Percentiles rank a stretch among this genome's conserved stretches.
Conservation (phyloP, 2,113 vertebrate species). For the Serinus canaria region DNA sequence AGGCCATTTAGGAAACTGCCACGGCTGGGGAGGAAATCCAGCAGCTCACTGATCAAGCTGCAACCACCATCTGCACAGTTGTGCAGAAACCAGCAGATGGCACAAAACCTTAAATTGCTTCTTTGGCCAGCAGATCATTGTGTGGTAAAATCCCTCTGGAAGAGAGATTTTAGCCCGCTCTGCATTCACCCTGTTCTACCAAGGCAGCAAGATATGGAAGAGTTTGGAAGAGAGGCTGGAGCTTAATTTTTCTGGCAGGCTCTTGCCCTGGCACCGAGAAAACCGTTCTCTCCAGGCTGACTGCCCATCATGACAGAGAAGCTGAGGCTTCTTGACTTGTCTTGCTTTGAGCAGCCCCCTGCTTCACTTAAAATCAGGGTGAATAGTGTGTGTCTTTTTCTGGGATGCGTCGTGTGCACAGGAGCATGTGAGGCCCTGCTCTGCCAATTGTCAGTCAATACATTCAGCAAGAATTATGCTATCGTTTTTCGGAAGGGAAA, state of each 20-base stretch:
- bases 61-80: not conserved
- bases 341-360: not conserved
- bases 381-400: not conserved
- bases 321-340: not conserved
- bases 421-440: not conserved
- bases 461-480: not conserved
- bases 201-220: not conserved
- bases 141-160: not conserved
- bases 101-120: not conserved
- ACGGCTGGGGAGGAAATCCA: not conserved
- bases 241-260: not conserved
- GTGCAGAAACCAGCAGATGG: not conserved
- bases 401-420: not conserved
- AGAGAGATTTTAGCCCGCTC: not conserved
- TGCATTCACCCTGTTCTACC: not conserved
- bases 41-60: not conserved
- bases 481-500: not conserved
- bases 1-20: not conserved
- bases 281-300: accelerated
- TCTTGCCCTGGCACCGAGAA: not conserved
- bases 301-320: not conserved
- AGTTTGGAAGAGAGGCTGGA: not conserved
- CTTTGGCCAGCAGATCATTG: not conserved
- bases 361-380: accelerated
- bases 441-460: not conserved